A percentile compares a stretch with the other conserved stretches of the same genome.
Conservation (phyloP, 2,113 vertebrate species). For the Bostrychus sinensis region DNA sequence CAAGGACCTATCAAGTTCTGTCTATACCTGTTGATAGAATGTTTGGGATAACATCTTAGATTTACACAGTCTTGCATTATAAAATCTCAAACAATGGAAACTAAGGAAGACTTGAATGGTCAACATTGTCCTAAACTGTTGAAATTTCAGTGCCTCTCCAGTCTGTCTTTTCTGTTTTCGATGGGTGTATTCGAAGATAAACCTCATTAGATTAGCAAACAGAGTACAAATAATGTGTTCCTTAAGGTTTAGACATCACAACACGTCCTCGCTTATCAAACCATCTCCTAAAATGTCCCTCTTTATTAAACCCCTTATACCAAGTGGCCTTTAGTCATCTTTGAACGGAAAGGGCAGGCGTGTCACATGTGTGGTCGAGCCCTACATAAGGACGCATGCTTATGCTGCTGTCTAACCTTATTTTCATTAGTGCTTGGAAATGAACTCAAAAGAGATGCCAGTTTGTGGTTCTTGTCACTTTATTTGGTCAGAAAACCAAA, state of each 20-base stretch:
- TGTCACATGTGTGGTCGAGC: constrained; percentile 32
- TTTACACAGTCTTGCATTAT: too few relatives aligned
- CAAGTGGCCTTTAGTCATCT: constrained; percentile 23
- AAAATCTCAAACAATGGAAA: too few relatives aligned
- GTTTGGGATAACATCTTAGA: too few relatives aligned
- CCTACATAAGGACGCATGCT: constrained; percentile 49
- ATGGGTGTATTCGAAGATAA: neutral
- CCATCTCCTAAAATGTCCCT: constrained; percentile 32
- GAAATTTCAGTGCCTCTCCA: too few relatives aligned
- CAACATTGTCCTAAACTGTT: too few relatives aligned
- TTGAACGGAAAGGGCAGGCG: constrained; percentile 31
- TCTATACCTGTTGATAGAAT: too few relatives aligned
- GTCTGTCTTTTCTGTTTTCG: neutral
- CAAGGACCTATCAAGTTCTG: too few relatives aligned
- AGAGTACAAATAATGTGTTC: neutral
- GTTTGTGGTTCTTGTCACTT: constrained; percentile 37
- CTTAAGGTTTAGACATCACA: constrained; percentile 7
- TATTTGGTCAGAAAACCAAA: constrained; percentile 50
- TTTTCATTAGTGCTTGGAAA: constrained; percentile 57
- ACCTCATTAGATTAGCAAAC: constrained; percentile 7
- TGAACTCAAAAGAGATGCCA: constrained; percentile 47
- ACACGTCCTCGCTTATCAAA: constrained; percentile 27
- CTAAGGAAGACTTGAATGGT: too few relatives aligned
- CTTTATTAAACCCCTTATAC: constrained; percentile 19
- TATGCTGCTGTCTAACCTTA: constrained; percentile 50